Conservation (phyloP, 2,888 invertebrate genomes). For the Melinopterus prodromus region DNA sequence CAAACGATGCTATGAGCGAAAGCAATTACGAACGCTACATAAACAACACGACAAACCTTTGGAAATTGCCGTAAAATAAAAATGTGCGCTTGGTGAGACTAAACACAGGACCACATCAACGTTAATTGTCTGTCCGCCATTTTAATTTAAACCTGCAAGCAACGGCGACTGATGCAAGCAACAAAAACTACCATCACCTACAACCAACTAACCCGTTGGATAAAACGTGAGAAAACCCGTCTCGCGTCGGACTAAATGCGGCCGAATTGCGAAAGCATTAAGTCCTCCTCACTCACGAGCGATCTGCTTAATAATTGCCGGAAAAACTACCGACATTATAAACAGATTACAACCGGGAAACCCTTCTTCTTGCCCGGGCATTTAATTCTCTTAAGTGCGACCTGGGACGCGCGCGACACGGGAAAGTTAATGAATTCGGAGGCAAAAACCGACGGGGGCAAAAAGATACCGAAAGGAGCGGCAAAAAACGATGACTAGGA, state of each 20-base stretch:
- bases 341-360: conserved; percentile 17
- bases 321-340: conserved; percentile 20
- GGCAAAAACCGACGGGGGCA: conserved; percentile 14
- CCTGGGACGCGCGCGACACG: conserved; percentile 18
- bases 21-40: not conserved
- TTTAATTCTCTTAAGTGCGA: conserved; percentile 26
- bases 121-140: not conserved
- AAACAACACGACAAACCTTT: not conserved
- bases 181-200: not conserved
- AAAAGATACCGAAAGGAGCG: conserved; percentile 8
- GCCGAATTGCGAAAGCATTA: not conserved
- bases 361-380: not conserved
- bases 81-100: not conserved
- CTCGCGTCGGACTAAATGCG: not conserved
- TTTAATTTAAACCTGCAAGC: not conserved
- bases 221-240: not conserved
- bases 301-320: conserved; percentile 18
- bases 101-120: not conserved
- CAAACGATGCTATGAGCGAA: not conserved
- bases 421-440: conserved; percentile 23
- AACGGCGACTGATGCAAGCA: not conserved
- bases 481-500: not conserved
- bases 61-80: not conserved
- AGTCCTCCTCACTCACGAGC: not conserved
- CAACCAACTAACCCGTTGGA: not conserved